These are phyloP conservation scores for Diachasma alloeum DNA, from an alignment of 1,140 invertebrate genomes.

Conservation along the genomic window DNA sequence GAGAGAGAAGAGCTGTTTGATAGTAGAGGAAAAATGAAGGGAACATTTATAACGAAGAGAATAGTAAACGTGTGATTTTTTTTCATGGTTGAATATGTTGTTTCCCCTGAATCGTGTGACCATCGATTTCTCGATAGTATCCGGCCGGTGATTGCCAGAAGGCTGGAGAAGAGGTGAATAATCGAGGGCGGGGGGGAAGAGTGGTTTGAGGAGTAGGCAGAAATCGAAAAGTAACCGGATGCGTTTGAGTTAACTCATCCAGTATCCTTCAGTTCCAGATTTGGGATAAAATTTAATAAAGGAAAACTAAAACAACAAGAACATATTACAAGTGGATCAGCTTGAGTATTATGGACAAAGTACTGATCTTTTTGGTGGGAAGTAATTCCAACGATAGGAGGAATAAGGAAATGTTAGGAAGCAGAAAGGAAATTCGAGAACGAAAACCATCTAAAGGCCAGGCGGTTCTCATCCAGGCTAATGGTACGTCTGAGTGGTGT, in stretches of 20 bases:
- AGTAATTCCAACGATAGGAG: not conserved
- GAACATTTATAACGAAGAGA: not conserved
- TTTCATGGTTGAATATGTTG: conserved; percentile 1
- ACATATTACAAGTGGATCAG: not conserved
- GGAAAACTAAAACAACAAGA: not conserved
- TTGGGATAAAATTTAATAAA: not conserved
- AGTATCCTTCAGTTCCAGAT: not conserved
- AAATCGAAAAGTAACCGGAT: conserved; percentile 13
- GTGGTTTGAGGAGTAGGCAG: not conserved
- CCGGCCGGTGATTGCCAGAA: conserved; percentile 20
- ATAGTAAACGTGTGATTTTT: not conserved
- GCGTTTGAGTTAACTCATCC: not conserved
- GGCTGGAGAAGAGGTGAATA: not conserved
- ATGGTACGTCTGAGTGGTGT: conserved; percentile 22
- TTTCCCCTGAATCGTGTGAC: conserved; percentile 13
- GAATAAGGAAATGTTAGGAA: not conserved
- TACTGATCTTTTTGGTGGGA: not conserved
- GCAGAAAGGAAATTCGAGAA: conserved; percentile 28
- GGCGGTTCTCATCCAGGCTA: conserved; percentile 10
- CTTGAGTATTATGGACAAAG: not conserved
- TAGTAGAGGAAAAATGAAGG: not conserved
- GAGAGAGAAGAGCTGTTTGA: not conserved
- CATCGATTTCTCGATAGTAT: conserved; percentile 16
- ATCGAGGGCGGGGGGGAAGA: not conserved
- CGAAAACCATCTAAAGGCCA: conserved; percentile 24